These are phyloP conservation scores for Danaus melanippus DNA, from an alignment of 1,140 invertebrate species.

Conservation along the genomic window DNA sequence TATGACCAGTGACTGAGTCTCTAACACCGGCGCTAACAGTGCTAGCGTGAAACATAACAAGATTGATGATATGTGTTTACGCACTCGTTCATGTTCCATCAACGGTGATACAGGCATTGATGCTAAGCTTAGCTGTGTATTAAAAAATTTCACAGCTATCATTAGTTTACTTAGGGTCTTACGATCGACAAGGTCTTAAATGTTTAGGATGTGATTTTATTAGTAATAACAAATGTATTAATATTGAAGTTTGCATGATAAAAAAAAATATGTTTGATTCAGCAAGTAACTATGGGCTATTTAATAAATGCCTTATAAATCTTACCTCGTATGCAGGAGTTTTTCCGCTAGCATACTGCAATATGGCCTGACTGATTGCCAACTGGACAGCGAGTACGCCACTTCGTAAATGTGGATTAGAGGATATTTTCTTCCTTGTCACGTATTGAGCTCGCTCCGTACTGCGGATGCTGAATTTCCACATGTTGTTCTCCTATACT, in stretches of 20 bases:
- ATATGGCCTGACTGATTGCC: slow-evolving; percentile 44
- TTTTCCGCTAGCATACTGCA: slow-evolving; percentile 25
- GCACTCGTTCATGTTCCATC: slow-evolving; percentile 39
- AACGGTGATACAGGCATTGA: slow-evolving; percentile 56
- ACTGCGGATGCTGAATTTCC: slow-evolving; percentile 44
- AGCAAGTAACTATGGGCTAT: no score
- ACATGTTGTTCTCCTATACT: slow-evolving; percentile 32
- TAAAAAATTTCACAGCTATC: no score
- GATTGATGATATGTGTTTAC: slow-evolving; percentile 34
- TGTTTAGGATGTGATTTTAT: no score
- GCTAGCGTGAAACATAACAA: slow-evolving; percentile 48
- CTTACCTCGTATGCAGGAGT: slow-evolving; percentile 34
- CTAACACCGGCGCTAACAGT: slow-evolving; percentile 46
- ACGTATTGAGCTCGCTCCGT: slow-evolving; percentile 37
- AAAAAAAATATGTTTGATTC: no score
- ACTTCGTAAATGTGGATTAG: slow-evolving; percentile 37
- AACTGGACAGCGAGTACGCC: slow-evolving; percentile 49
- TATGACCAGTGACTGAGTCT: slow-evolving; percentile 45
- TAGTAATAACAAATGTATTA: no score
- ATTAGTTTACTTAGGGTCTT: no score
- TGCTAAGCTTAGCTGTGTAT: slow-evolving; percentile 33
- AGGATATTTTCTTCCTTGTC: slow-evolving; percentile 10
- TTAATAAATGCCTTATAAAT: background rate
- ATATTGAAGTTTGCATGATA: no score
- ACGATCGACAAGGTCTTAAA: no score